Percentiles rank a stretch among this genome's conserved stretches.
These are phyloP conservation scores for Eledone cirrhosa DNA, from an alignment of 2,888 invertebrate species.

Conservation along the genomic window DNA sequence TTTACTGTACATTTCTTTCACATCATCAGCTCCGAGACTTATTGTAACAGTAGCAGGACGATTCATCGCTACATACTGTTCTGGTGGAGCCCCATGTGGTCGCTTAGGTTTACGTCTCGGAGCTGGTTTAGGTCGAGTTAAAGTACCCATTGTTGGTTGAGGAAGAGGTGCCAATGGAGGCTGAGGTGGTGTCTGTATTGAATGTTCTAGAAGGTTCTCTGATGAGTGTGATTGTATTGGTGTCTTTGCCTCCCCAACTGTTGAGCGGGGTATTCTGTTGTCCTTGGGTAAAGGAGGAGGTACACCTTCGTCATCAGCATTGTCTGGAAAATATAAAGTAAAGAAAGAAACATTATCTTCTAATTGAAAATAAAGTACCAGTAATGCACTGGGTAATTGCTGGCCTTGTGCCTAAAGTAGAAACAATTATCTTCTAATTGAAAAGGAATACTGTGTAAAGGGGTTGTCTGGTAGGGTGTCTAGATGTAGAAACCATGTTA, in stretches of 20 bases:
- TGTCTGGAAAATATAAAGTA: neutral
- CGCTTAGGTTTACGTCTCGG: constrained; percentile 50
- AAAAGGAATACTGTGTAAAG: no score
- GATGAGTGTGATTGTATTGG: constrained; percentile 33
- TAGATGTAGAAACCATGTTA: no score
- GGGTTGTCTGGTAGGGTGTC: no score
- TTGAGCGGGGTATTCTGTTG: constrained; percentile 21
- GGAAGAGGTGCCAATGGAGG: constrained; percentile 45
- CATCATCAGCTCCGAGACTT: constrained; percentile 49
- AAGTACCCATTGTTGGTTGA: constrained; percentile 47
- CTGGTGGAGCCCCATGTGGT: constrained; percentile 47
- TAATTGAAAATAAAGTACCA: no score
- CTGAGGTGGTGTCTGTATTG: constrained; percentile 39
- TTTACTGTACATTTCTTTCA: constrained; percentile 50
- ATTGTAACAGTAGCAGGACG: constrained; percentile 49
- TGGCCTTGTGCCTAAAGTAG: no score
- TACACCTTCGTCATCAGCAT: constrained; percentile 26
- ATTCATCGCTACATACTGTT: constrained; percentile 61
- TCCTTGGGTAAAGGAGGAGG: constrained; percentile 40
- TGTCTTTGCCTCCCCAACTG: constrained; percentile 16
- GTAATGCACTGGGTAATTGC: no score
- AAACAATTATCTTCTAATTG: no score
- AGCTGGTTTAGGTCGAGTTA: constrained; percentile 53
- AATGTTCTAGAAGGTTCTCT: constrained; percentile 35
- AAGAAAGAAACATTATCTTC: no score